Base-by-base conservation (phyloP, 2,797 vertebrate genomes). In the Todus mexicanus region DNA sequence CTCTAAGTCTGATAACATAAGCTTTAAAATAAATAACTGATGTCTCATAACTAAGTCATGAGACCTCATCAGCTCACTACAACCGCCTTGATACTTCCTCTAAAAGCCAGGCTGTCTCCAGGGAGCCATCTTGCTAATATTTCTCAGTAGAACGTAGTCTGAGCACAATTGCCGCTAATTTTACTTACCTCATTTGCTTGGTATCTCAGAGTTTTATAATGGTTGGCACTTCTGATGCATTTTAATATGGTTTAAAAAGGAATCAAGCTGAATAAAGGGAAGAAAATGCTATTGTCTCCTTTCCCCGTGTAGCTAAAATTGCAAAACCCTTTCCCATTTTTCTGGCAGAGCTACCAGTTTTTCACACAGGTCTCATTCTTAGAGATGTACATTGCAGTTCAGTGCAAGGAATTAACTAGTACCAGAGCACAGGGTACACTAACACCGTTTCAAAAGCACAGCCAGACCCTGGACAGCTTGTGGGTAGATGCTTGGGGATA, bases 151-250 rank as follows among this genome's bases (percentile, higher is more conserved):
- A 93, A 96, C 0, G 1, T 78, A 93, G 91, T 70, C 92, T 87
- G 87, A 95, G 79, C 66, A 94, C 93, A 96, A 94, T 88, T 93
- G 82, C 91, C 3, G 0, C 82, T 95, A 94, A 93, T 95, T 96
- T 96, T 95, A 94, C 96, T 89, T 91, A 94, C 90, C 60, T 95
- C 92, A 86, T 96, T 94, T 95, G 35, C 91, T 70, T 76, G n/a
- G 43, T 95, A 90, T 86, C 84, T 91, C 56, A 40, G 63, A 88
- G 53, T 85, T 94, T 89, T 88, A 89, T 94, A 93, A 95, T 37
- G 84, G 84, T 38, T 93, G 60, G 70, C 87, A 92, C 80, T 86
- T 94, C 66, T 88, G 73, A 68, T 93, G 94, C 56, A 94, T 96
- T 92, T 91, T 94, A 95, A 95, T 87, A 90, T 10, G 23, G 35